Base-by-base conservation (phyloP, 2,888 invertebrate genomes). In the Hypselothyrea guttata region DNA sequence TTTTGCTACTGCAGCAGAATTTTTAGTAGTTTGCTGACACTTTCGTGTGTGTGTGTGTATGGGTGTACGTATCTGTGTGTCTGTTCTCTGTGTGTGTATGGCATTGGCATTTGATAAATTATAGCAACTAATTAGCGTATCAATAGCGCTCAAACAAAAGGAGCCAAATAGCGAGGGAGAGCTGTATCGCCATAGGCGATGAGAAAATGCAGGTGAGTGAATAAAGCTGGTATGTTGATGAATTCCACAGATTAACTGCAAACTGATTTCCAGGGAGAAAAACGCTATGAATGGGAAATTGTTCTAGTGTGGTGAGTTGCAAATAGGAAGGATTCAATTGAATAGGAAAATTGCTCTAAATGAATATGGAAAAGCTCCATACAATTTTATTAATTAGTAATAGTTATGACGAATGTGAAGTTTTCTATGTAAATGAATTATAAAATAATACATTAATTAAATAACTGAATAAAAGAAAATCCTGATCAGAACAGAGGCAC, bases 71-170 rank as follows among this genome's bases (percentile, higher is more conserved):
- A 45, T 11, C 34, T 18, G 52, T 40, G 34, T 18, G 38, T 1
- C n/a, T 12, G 8, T 13, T 48, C 7, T 22, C 1, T 11, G 31
- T 42, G 4, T 7, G 35, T 27, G 34, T 33, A 22, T 33, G 18
- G 48, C 44, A 35, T 15, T 49, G 16, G 28, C 44, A 37, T 55
- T 64, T 73, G 77, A 78, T 71, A 75, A 78, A 79, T 84, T 82
- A 75, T 75, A 73, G 61, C 66, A 45, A 42, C 72, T 78, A 79
- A 84, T 79, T 79, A 78, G 66, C 84, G 83, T 78, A 82, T 78
- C 83, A 77, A 84, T 78, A 51, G 63, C 56, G 55, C 37, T 38
- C 55, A 65, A 55, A 71, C 52, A 76, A 76, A 56, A 38, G 38
- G 34, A 7, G 16, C 34, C 37, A 52, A n/a, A 53, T 13, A 12